Evolutionary conservation across 2,113 vertebrate species (phyloP).

Genomic region (Notarius lentiginosus): DNA sequence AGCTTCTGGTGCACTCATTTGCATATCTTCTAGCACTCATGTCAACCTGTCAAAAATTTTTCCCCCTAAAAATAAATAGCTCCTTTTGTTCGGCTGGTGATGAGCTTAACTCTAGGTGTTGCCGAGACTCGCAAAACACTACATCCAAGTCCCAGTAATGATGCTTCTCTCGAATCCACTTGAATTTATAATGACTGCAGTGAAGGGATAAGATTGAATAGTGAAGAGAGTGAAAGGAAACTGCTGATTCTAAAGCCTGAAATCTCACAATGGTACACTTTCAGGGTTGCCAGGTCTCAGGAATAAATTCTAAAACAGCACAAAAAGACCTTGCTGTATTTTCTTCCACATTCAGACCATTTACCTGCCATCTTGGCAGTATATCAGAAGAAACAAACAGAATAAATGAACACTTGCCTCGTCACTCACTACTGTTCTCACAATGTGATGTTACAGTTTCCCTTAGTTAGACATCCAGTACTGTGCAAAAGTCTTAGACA

Average conservation of each 20-base stretch:
- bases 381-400: not conserved
- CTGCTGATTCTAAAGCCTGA: not conserved
- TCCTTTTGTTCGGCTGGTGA: slow-evolving; percentile 19
- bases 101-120: slow-evolving; percentile 45
- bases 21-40: slow-evolving; percentile 45
- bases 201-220: slow-evolving; percentile 4
- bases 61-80: slow-evolving; percentile 41
- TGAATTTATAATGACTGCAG: slow-evolving; percentile 32
- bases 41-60: slow-evolving; percentile 46
- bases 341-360: too few relatives aligned
- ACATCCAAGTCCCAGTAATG: slow-evolving; percentile 14
- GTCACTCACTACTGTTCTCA: not conserved
- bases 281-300: not conserved
- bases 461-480: not conserved
- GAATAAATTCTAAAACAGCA: not conserved
- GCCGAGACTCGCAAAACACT: slow-evolving; percentile 7
- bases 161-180: slow-evolving; percentile 11
- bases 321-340: not conserved
- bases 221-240: not conserved
- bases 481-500: too few relatives aligned
- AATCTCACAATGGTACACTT: not conserved
- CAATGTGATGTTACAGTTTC: not conserved
- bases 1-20: slow-evolving; percentile 36
- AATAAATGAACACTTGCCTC: not conserved
- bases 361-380: not conserved